Conservation (phyloP, 2,113 vertebrate species). For the Oxygymnocypris stewartii region DNA sequence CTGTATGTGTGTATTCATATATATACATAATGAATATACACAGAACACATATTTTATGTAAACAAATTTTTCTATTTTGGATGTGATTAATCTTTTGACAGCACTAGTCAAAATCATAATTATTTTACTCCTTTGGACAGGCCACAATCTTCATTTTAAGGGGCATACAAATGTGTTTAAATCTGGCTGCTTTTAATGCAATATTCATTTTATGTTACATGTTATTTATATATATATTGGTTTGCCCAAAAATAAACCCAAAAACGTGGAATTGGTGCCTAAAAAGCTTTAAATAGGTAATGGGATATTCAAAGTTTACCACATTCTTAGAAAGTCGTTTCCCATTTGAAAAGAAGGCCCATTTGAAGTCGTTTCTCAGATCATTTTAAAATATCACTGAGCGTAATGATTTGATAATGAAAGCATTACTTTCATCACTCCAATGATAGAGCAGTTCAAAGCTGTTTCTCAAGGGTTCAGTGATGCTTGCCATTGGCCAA, state of each 20-base stretch:
- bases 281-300: not conserved
- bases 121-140: too few species aligned
- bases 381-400: not conserved
- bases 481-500: not conserved
- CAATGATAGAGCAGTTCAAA: not conserved
- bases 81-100: too few species aligned
- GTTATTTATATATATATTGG: too few species aligned
- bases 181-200: not conserved
- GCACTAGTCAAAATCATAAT: too few species aligned
- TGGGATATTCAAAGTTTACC: too few species aligned
- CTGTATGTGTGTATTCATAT: too few species aligned
- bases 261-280: not conserved
- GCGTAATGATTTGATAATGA: constrained; percentile 33
- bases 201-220: not conserved
- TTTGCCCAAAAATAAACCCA: too few species aligned
- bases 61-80: too few species aligned
- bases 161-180: not conserved
- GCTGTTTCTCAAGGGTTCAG: constrained; percentile 1
- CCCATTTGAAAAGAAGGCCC: too few species aligned
- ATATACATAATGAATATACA: too few species aligned
- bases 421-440: constrained; percentile 4
- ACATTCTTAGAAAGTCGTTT: not conserved
- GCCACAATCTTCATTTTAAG: not conserved
- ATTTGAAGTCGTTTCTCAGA: not conserved
- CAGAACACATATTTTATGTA: too few species aligned